These are phyloP conservation scores for Sceloporus tristichus DNA, from an alignment of 2,113 vertebrate species.

Conservation along the genomic window DNA sequence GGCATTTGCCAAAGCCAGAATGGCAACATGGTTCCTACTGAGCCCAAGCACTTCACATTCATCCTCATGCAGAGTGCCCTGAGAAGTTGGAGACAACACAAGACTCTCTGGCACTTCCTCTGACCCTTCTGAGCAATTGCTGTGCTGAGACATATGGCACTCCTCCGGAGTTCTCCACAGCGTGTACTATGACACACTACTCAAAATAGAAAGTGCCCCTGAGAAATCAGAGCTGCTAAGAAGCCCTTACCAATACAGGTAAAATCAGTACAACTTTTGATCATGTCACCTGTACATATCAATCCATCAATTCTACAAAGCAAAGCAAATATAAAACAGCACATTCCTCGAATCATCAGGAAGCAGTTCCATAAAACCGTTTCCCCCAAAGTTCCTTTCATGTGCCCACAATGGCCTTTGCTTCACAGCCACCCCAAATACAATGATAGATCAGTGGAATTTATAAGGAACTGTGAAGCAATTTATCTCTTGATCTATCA, in stretches of 20 bases:
- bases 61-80: neutral
- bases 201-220: neutral
- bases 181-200: neutral
- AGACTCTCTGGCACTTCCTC: neutral
- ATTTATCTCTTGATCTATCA: slow-evolving; percentile 63
- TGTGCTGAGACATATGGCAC: neutral
- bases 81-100: neutral
- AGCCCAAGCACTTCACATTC: neutral
- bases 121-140: neutral
- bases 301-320: neutral
- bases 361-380: slow-evolving; percentile 39
- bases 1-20: neutral
- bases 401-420: neutral
- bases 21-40: neutral
- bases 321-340: neutral
- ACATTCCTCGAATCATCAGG: neutral
- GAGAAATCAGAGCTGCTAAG: neutral
- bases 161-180: neutral
- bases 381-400: neutral
- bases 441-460: slow-evolving; percentile 53
- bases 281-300: rapidly evolving
- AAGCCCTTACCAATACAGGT: neutral
- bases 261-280: neutral
- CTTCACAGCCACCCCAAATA: neutral
- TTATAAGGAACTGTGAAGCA: slow-evolving; percentile 61